phyloP scores from a whole-genome alignment of 2,888 invertebrate species.

The Gordius sp. region DNA sequence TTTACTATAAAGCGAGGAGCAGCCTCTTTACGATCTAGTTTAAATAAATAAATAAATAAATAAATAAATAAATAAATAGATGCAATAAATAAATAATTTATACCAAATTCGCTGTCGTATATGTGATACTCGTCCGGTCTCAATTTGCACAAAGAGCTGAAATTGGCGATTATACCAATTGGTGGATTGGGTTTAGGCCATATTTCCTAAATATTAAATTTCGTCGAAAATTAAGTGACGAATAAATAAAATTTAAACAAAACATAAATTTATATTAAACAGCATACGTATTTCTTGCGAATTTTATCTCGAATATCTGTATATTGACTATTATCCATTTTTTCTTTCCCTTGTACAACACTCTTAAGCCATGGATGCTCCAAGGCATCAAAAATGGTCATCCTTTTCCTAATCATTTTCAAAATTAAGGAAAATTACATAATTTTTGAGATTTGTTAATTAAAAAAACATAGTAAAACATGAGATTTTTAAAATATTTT shows the following conservation, averaged over 20 bases:
- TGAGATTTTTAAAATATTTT: constrained; percentile 31
- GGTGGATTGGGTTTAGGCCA: constrained; percentile 49
- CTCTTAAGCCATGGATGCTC: constrained; percentile 79
- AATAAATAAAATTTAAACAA: too few relatives aligned
- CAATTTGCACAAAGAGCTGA: constrained; percentile 74
- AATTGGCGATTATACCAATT: constrained; percentile 83
- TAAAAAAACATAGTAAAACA: not conserved
- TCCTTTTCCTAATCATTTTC: constrained; percentile 62
- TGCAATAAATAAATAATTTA: constrained; percentile 24
- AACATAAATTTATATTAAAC: too few relatives aligned
- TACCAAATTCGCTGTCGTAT: constrained; percentile 72
- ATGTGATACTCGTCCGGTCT: constrained; percentile 85
- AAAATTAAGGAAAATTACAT: too few relatives aligned
- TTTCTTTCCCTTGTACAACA: constrained; percentile 28
- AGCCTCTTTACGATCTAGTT: constrained; percentile 62
- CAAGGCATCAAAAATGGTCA: constrained; percentile 91
- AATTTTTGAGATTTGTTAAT: too few relatives aligned
- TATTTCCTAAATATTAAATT: constrained; percentile 31
- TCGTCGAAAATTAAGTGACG: constrained; percentile 22
- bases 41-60: not conserved
- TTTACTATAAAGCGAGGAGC: constrained; percentile 89
- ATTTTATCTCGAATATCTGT: constrained; percentile 60
- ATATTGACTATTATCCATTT: constrained; percentile 56
- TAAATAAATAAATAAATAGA: not conserved
- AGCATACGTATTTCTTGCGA: constrained; percentile 39